Evolutionary conservation across 2,797 vertebrate genomes (phyloP), one percentile per base, ranked within the genome.

Genomic region (Danio choprae): DNA sequence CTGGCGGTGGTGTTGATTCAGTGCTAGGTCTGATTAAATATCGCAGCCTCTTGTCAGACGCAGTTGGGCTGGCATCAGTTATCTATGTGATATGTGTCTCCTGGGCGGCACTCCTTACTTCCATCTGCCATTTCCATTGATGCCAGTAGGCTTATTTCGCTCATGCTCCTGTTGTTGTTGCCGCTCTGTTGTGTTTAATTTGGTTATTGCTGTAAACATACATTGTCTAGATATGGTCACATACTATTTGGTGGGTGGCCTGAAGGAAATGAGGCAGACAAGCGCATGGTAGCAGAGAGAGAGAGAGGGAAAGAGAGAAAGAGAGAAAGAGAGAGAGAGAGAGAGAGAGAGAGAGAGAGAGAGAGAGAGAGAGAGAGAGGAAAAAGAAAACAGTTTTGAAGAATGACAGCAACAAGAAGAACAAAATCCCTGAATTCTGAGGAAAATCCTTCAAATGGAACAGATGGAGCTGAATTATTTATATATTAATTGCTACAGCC

Each of bases 1-100:
- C 92, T 94, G 93, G 93, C 93, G 89, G 87, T 85, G 67, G 87
- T 88, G 89, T 38, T 87, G 90, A 90, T 90, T 93, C 88, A 89
- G 86, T 89, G 90, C 88, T 91, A 90, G 88, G 88, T 92, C 92
- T 94, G 91, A 93, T 94, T 93, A 94, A 94, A 93, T 90, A 89
- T 91, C 89, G 84, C 90, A 90, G 91, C 92, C 91, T 90, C 91
- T 93, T 93, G 92, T 93, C 90, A 88, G 90, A 92, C 91, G 93
- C 92, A 93, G 90, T 94, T 91, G 91, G 91, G 89, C 84, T 94
- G 92, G 92, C 92, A 93, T 80, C 76, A 82, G 90, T 90, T 84
- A 84, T 91, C 90, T 90, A 88, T 89, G 90, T 91, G 89, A 90
- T 92, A 91, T 91, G 85, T 70, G 86, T 92, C 91, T 92, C 89